Base-by-base conservation (phyloP, 2,888 invertebrate genomes). In the Dendrolimus houi region DNA sequence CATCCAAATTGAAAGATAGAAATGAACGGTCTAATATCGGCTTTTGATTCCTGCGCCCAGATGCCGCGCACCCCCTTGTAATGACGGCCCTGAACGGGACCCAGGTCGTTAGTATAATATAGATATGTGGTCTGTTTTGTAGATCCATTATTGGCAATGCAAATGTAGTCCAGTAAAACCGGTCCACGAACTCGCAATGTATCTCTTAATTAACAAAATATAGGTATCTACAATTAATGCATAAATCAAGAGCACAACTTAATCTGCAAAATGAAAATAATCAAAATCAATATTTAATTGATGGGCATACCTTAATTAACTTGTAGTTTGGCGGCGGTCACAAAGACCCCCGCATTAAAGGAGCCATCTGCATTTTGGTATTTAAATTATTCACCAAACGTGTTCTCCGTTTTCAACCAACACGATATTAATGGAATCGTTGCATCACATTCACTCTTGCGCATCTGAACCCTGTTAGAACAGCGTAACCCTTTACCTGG, bases 281-380 rank as follows among this genome's bases (percentile, higher is more conserved):
- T 86, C 82, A 83, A 81, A 85, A 83, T 79, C 83, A 81, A 88
- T 88, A 87, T 88, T 87, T 85, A 89, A 90, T 89, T 87, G 84
- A 90, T 89, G 87, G 83, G 74, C 85, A 81, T 79, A 87, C 87
- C 88, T 90, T 89, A 89, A 90, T 90, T 90, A 88, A 89, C 90
- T 85, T 89, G 90, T 90, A 85, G 85, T 81, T 81, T 77, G 81
- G 78, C 80, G 82, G 79, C 77, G 74, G 65, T 71, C 70, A 77
- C 77, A 75, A 74, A 83, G 78, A 77, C 76, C 75, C 78, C 78
- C 72, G 74, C 79, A 82, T 86, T 86, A 87, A 89, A 89, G 85
- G 86, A 89, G 86, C 87, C 88, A 89, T 89, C 89, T 88, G 85
- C 85, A 86, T 88, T 87, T 88, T 65, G 87, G 88, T 87, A 90